Base-by-base conservation (phyloP, 2,113 vertebrate genomes). In the Oenanthe oenanthe region DNA sequence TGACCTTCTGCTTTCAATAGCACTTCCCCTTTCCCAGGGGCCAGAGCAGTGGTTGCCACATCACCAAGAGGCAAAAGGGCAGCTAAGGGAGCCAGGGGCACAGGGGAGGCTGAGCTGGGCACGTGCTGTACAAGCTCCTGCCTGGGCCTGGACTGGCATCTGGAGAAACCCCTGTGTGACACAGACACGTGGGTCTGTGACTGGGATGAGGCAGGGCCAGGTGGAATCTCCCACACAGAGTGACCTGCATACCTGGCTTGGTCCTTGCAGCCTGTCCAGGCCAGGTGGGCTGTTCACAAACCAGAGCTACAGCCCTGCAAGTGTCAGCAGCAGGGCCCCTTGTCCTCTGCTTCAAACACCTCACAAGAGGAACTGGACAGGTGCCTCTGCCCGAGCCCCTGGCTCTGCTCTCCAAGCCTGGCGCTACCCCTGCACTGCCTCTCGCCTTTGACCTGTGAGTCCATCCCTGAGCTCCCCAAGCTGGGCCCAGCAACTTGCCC, bases 221-320 rank as follows among this genome's bases (percentile, higher is more conserved):
- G 67, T 7, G 0, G 22, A 17, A 50, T 12, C 16, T 74, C 56
- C 53, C 50, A 13, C 1, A 3, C 4, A 7, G 11, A 63, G 31
- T 0, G 0, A 71, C 24, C 26, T 1, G 0, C 20, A n/a, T 3
- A 2, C 53, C 34, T 3, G 0, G 36, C 36, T 85, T 0, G 0
- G 21, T 57, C 32, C 38, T 53, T 18, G 2, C 50, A 5, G 28
- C 32, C 34, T 54, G 53, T 34, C n/a, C 0, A 1, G 42, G 36
- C 0, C 0, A 71, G 17, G 20, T 1, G 1, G 7, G 16, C 19
- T 3, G 17, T 31, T 82, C 29, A 60, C 38, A 60, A 85, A 83
- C 48, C 34, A 20, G 0, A 1, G 29, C 80, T 47, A 18, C 3
- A 7, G 24, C 31, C 34, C 43, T 1, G 15, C 72, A 28, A 47